Conservation (phyloP, 2,797 vertebrate species). For the Podargus strigoides region DNA sequence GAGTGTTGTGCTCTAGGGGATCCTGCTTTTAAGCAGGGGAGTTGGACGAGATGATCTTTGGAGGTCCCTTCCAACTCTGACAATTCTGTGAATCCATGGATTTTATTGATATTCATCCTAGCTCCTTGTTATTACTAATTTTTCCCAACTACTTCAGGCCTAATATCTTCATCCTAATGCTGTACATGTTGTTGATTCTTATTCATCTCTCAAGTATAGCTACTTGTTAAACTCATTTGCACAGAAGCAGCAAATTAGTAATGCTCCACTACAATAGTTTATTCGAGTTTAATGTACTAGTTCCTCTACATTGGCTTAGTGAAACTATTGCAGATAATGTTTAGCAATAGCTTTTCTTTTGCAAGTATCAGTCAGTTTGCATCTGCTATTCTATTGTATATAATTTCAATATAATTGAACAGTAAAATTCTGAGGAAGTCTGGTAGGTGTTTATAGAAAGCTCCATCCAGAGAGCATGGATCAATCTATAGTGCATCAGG, state of each 20-base stretch:
- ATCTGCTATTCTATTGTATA: no score
- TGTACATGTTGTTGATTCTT: slow-evolving; percentile 37
- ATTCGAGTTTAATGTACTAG: slow-evolving; percentile 44
- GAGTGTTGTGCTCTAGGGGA: no score
- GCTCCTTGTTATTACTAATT: background rate
- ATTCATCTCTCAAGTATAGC: slow-evolving; percentile 21
- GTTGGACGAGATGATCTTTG: no score
- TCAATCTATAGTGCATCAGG: background rate
- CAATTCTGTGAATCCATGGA: no score
- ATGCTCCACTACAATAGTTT: slow-evolving; percentile 45
- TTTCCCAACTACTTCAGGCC: background rate
- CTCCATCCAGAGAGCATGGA: background rate
- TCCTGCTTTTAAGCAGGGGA: no score
- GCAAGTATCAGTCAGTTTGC: background rate
- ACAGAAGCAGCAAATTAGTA: slow-evolving; percentile 51
- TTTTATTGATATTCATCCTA: background rate
- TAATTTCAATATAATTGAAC: background rate
- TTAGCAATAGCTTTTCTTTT: slow-evolving; percentile 24
- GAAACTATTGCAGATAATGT: slow-evolving; percentile 6
- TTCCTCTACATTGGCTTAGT: background rate
- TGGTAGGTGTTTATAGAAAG: background rate
- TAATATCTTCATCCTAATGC: slow-evolving; percentile 1
- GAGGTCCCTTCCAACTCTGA: no score
- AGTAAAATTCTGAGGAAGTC: background rate
- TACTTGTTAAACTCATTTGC: slow-evolving; percentile 26